Evolutionary conservation across 2,888 invertebrate species (phyloP).

Genomic region (Ariolimax columbianus): DNA sequence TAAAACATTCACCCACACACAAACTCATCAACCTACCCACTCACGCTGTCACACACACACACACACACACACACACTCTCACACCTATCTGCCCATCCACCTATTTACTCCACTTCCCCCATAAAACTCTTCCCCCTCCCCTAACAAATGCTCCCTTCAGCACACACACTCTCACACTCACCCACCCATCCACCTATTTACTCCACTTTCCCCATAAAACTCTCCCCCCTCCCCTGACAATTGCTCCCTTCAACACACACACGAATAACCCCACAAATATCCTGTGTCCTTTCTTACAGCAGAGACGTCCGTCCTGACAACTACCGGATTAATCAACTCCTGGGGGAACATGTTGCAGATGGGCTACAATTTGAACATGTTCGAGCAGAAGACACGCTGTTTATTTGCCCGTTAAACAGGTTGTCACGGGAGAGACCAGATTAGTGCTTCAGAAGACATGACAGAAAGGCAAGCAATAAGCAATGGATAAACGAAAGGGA

Average conservation of each 20-base stretch:
- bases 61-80: neutral
- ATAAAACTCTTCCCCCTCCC: neutral
- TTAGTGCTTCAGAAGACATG: neutral
- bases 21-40: neutral
- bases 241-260: constrained; percentile 10
- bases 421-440: constrained; percentile 6
- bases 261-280: too few species aligned
- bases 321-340: neutral
- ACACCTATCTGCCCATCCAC: neutral
- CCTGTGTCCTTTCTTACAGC: neutral
- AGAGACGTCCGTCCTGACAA: neutral
- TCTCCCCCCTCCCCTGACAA: neutral
- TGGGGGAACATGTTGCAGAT: neutral
- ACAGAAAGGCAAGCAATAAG: neutral
- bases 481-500: neutral
- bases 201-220: neutral
- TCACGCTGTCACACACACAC: neutral
- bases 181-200: neutral
- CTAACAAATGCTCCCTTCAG: neutral
- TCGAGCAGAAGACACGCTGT: neutral
- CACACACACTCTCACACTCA: constrained; percentile 28
- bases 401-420: constrained; percentile 7
- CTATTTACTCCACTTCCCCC: neutral
- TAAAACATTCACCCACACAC: neutral
- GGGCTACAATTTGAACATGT: neutral